Evolutionary conservation across 2,113 vertebrate genomes (phyloP).

Genomic region (Phalacrocorax carbo): DNA sequence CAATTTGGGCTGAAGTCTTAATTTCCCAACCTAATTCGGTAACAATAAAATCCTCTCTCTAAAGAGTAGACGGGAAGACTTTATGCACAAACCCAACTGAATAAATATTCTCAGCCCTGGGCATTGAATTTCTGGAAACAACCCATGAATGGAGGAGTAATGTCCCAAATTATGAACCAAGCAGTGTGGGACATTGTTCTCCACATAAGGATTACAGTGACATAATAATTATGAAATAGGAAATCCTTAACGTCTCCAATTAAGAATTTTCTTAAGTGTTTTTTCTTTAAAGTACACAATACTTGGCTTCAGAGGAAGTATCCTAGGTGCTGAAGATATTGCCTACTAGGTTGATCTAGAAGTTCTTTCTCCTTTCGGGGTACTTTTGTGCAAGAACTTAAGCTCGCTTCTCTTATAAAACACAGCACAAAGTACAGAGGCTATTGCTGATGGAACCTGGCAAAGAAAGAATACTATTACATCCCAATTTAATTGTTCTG

Average conservation of each 20-base stretch:
- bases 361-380: background rate
- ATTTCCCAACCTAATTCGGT: constrained; percentile 46
- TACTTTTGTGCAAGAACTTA: background rate
- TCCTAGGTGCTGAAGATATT: background rate
- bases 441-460: background rate
- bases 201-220: background rate
- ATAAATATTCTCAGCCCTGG: background rate
- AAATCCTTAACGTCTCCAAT: background rate
- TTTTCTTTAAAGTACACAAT: background rate
- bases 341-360: background rate
- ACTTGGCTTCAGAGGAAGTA: background rate
- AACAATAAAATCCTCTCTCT: constrained; percentile 52
- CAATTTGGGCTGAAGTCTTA: constrained; percentile 68
- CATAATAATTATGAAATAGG: background rate
- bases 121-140: background rate
- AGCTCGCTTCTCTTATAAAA: background rate
- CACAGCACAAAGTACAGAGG: background rate
- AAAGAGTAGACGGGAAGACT: background rate
- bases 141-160: background rate
- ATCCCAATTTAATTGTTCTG: background rate
- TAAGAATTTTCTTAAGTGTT: background rate
- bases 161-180: background rate
- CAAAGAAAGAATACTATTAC: background rate
- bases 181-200: background rate
- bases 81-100: background rate